These are phyloP conservation scores for Aphodius sticticus DNA, from an alignment of 2,888 invertebrate genomes.

Conservation along the genomic window DNA sequence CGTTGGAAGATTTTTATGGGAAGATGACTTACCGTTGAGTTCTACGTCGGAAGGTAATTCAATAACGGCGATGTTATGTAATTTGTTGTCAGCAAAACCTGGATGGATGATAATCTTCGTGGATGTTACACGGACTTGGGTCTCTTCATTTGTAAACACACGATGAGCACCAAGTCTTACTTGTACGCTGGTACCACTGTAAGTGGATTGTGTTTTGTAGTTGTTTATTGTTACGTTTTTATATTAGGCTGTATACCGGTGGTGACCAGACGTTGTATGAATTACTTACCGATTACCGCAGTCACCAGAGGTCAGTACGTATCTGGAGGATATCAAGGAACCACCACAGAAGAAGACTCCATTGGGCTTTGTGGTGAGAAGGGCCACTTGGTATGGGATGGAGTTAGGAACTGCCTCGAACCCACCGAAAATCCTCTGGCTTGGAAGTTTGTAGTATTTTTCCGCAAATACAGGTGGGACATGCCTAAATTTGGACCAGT, in stretches of 20 bases:
- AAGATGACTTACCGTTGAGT: slow-evolving; percentile 15
- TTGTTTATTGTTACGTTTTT: too few species aligned
- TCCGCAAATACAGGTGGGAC: not conserved
- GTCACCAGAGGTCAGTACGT: slow-evolving; percentile 61
- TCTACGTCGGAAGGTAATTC: slow-evolving; percentile 15
- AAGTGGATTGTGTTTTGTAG: not conserved
- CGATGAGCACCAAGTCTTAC: slow-evolving; percentile 14
- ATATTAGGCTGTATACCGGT: too few species aligned
- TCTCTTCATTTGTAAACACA: not conserved
- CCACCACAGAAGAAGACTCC: slow-evolving; percentile 54
- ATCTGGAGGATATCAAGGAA: slow-evolving; percentile 55
- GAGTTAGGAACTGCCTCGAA: slow-evolving; percentile 25
- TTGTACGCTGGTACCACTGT: not conserved
- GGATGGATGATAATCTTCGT: slow-evolving; percentile 34
- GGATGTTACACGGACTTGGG: not conserved
- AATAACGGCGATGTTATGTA: slow-evolving; percentile 59
- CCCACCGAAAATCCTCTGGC: slow-evolving; percentile 28
- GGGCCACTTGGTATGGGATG: slow-evolving; percentile 30
- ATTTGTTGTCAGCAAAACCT: slow-evolving; percentile 42
- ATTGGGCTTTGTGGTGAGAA: slow-evolving; percentile 11
- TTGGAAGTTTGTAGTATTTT: not conserved
- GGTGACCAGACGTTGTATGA: not conserved
- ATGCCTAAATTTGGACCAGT: slow-evolving; percentile 28
- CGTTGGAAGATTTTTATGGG: not conserved
- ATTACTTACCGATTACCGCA: slow-evolving; percentile 45